Conservation (phyloP, 2,888 invertebrate genomes). For the Apantesis nais region DNA sequence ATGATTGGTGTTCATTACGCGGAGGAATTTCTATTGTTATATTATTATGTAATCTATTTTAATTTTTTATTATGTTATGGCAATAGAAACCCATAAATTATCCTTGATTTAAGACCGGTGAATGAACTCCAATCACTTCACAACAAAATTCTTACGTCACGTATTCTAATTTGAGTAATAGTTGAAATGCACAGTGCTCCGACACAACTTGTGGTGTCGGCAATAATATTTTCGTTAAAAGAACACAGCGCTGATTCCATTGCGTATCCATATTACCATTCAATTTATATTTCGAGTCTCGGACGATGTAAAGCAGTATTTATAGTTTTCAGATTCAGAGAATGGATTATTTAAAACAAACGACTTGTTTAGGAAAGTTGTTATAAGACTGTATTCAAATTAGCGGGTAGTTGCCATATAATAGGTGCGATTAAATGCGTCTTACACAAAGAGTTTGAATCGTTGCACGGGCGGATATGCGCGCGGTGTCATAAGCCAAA, state of each 20-base stretch:
- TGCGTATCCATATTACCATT: background rate
- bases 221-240: background rate
- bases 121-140: background rate
- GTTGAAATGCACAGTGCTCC: background rate
- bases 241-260: background rate
- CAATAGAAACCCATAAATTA: background rate
- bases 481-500: too few species aligned
- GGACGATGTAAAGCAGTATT: background rate
- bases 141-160: background rate
- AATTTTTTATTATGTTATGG: background rate
- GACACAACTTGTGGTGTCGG: background rate
- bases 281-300: background rate
- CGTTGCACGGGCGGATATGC: too few species aligned
- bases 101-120: background rate
- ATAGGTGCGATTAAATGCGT: too few species aligned
- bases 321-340: background rate
- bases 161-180: background rate
- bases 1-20: background rate
- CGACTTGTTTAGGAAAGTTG: too few species aligned
- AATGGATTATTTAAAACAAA: background rate
- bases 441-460: too few species aligned
- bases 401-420: too few species aligned
- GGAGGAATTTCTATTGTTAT: constrained; percentile 7
- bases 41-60: background rate
- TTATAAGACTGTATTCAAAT: too few species aligned